Evolutionary conservation across 2,113 vertebrate species (phyloP), one percentile per base, ranked within the genome.

Genomic region (Brachyhypopomus occidentalis): DNA sequence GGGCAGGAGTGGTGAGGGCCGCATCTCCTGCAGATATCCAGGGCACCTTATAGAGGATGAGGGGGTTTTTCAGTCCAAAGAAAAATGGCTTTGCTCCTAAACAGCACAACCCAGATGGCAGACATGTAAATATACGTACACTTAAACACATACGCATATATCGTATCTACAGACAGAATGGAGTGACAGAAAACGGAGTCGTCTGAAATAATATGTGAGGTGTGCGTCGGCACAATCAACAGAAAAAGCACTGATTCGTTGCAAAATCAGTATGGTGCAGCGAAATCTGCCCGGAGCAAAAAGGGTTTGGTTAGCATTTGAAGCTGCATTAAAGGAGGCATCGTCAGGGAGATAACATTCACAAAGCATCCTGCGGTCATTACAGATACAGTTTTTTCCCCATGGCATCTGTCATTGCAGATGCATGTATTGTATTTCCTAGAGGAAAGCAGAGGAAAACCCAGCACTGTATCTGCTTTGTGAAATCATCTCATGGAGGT

Each of bases 331-430:
- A 71, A 84, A 78, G 84, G 87, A 83, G 67, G 75, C 45, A 73
- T 81, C 85, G 86, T 85, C 85, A 7, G 4, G 84, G 79, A 72
- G 83, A 34, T 77, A 64, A 27, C 88, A 90, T 93, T 92, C 88
- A 91, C 90, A 89, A 90, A 90, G 91, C 91, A 91, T 85, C 81
- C 58, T 72, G 78, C 64, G 70, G 27, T 79, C 48, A 34, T 27
- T 23, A 60, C 64, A 36, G 62, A 79, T 79, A 77, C 66, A 72
- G 25, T 34, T 48, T 27, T 60, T 14, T 27, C 63, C 71, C 5
- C 48, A 67, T 25, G 23, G 45, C 6, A 34, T 36, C 23, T 20
- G 23, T 22, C 14, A 12, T 9, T 67, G 45, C 45, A 52, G 45
- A 52, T 52, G 45, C 12, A 14, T 52, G 9, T 52, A 30, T 52